Evolutionary conservation across 2,797 vertebrate species (phyloP), one percentile per base, ranked within the genome.

Genomic region (Antrozous pallidus): DNA sequence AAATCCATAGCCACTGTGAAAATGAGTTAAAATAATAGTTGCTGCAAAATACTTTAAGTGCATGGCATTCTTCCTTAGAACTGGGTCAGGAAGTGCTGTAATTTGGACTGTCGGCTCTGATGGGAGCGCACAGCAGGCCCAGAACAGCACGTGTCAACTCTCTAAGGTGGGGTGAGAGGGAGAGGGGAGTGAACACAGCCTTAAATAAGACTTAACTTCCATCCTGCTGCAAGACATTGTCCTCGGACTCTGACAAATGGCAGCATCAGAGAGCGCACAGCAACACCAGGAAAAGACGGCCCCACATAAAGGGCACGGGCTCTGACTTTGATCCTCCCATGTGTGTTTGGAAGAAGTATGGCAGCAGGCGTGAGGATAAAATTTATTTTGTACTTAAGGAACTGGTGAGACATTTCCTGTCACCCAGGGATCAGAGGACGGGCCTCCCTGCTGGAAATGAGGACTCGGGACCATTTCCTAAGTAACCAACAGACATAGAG

Each of bases 11-110:
- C 38, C 36, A 83, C 92, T 74, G 85, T 88, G 82, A 95, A 95
- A 95, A 92, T 95, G 54, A 96, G 78, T 94, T 92, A 95, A 96
- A 96, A 92, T 93, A 90, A 86, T 90, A 71, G 87, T 95, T 96
- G 86, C 89, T 96, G 75, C 38, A 87, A 90, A 88, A 91, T 70
- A 79, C 67, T 84, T 94, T 38, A 89, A 92, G 78, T 83, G 83
- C 54, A 9, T 61, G 80, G 61, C 69, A 90, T 90, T 95, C 92
- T 95, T n/a, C 95, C 95, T 94, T 71, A 70, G 89, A 95, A 70
- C 12, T 78, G 69, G 70, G 91, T 85, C 51, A 88, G 28, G 31
- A n/a, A 77, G 75, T 63, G 63, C 90, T 90, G 13, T 93, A 88
- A 93, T 94, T 95, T 89, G 58, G 79, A 47, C 78, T 81, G 38